These are phyloP conservation scores for Bombus fervidus DNA, from an alignment of 1,140 invertebrate genomes.

Conservation along the genomic window DNA sequence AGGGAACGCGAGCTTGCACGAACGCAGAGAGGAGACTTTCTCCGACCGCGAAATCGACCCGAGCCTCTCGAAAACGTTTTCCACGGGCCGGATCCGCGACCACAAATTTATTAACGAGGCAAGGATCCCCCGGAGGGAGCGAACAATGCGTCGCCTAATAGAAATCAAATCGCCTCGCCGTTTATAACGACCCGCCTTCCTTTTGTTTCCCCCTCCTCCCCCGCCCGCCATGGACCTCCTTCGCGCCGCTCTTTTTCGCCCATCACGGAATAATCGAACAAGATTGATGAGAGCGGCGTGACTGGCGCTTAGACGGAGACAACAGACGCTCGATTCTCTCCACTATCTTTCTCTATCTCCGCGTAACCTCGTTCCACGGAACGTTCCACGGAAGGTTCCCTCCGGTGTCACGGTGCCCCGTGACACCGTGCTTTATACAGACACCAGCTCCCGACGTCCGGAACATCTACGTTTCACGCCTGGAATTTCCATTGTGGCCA, in stretches of 20 bases:
- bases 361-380: too few relatives aligned
- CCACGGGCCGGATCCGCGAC: slow-evolving; percentile 18
- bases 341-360: background rate
- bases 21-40: background rate
- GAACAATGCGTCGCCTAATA: slow-evolving; percentile 79
- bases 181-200: slow-evolving; percentile 74
- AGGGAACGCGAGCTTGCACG: too few relatives aligned
- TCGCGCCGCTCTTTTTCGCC: slow-evolving; percentile 74
- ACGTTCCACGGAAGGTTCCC: too few relatives aligned
- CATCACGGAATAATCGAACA: slow-evolving; percentile 83
- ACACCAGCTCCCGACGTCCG: slow-evolving; percentile 60
- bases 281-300: slow-evolving; percentile 82
- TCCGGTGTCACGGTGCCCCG: too few relatives aligned
- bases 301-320: slow-evolving; percentile 69
- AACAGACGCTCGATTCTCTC: slow-evolving; percentile 31
- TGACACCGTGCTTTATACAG: too few relatives aligned
- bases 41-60: background rate
- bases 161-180: slow-evolving; percentile 79
- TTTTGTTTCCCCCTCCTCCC: slow-evolving; percentile 47
- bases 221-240: slow-evolving; percentile 37
- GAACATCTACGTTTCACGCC: slow-evolving; percentile 74
- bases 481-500: slow-evolving; percentile 15
- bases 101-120: slow-evolving; percentile 62
- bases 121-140: slow-evolving; percentile 60
- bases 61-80: slow-evolving; percentile 39